phyloP scores from a whole-genome alignment of 2,888 invertebrate species.

The Drosophila kokeensis region DNA sequence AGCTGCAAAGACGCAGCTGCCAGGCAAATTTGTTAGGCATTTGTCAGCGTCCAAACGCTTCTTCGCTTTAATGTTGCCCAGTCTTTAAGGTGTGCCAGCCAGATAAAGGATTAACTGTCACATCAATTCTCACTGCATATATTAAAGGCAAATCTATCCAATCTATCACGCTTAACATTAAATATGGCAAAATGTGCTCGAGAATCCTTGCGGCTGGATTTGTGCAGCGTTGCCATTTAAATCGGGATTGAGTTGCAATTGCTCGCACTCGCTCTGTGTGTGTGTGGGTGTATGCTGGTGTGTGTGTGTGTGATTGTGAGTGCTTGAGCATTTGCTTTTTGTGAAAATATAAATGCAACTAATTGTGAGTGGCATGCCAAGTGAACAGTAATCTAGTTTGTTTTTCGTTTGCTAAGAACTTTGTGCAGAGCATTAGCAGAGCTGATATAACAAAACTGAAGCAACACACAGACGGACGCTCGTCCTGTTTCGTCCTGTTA shows the following conservation, averaged over 20 bases:
- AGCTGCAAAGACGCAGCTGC: conserved; percentile 33
- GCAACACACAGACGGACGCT: background rate
- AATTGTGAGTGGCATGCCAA: conserved; percentile 53
- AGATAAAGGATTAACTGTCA: conserved; percentile 34
- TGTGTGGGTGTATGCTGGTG: conserved; percentile 1
- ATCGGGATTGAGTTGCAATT: conserved; percentile 49
- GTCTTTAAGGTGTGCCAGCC: conserved; percentile 3
- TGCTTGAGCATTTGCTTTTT: conserved; percentile 27
- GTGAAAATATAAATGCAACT: conserved; percentile 74
- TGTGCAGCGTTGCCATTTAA: conserved; percentile 73
- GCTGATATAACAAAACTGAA: background rate
- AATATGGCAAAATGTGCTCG: conserved; percentile 70
- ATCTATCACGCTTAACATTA: conserved; percentile 59
- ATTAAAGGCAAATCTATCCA: conserved; percentile 38
- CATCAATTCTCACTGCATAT: conserved; percentile 16
- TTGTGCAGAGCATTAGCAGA: background rate
- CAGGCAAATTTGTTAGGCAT: conserved; percentile 38
- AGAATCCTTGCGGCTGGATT: conserved; percentile 62
- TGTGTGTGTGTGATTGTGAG: conserved; percentile 1
- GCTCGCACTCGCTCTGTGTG: conserved; percentile 7
- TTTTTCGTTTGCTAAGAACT: background rate
- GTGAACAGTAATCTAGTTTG: conserved; percentile 9
- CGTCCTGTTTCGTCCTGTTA: no score
- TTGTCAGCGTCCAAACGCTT: conserved; percentile 13
- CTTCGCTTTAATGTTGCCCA: conserved; percentile 21